A percentile compares a stretch with the other conserved stretches of the same genome.
These are phyloP conservation scores for Eupithecia vulgata DNA, from an alignment of 2,888 invertebrate species.

Conservation along the genomic window DNA sequence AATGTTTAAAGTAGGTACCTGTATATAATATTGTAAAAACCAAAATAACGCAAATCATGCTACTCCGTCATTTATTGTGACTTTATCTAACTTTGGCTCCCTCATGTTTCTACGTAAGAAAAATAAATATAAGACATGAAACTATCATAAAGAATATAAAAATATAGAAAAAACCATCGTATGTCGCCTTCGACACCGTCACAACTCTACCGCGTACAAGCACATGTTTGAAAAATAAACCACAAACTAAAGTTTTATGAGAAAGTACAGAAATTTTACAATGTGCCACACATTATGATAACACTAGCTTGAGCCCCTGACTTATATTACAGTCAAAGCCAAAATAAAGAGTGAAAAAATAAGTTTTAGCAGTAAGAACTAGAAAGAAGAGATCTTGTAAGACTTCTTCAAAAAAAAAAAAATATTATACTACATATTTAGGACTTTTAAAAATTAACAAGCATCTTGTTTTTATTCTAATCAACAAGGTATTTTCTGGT, in stretches of 20 bases:
- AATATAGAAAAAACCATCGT: slow-evolving; percentile 46
- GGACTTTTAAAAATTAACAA: no score
- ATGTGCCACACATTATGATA: slow-evolving; percentile 19
- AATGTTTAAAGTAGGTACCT: no score
- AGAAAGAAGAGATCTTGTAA: not conserved
- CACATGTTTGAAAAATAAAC: slow-evolving; percentile 56
- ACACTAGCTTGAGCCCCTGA: not conserved
- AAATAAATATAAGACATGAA: not conserved
- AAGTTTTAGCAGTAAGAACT: not conserved
- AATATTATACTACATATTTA: no score
- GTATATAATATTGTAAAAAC: not conserved
- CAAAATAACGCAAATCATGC: not conserved
- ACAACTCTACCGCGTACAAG: slow-evolving; percentile 26
- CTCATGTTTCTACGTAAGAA: not conserved
- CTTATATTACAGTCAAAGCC: not conserved
- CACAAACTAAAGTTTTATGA: slow-evolving; percentile 55
- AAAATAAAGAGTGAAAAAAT: not conserved
- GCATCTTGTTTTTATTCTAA: no score
- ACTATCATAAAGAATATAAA: not conserved
- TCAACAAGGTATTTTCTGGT: no score
- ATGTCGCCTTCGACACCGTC: slow-evolving; percentile 36
- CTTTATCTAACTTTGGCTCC: not conserved
- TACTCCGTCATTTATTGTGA: not conserved
- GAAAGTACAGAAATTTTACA: slow-evolving; percentile 55
- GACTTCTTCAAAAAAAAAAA: no score